These are phyloP conservation scores for Branchipolynoe longqiensis DNA, from an alignment of 2,888 invertebrate genomes.

Conservation along the genomic window DNA sequence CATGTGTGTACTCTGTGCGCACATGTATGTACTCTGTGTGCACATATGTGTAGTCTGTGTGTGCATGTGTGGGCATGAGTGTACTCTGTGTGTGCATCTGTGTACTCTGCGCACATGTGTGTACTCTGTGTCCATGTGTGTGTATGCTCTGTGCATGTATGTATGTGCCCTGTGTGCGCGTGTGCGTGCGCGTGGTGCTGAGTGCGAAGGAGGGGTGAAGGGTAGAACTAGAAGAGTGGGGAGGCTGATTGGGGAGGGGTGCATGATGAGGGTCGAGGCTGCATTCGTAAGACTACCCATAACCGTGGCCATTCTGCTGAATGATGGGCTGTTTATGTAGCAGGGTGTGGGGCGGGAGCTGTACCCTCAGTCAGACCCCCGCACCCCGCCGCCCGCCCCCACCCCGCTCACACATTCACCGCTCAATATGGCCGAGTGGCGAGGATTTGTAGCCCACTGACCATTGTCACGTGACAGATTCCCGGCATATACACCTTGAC, in stretches of 20 bases:
- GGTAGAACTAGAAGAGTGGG: not conserved
- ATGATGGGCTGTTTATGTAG: conserved; percentile 51
- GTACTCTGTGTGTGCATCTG: no score
- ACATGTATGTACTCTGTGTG: no score
- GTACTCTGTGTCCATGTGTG: not conserved
- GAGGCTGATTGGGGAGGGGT: not conserved
- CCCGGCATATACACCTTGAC: no score
- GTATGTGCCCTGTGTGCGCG: not conserved
- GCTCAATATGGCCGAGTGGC: conserved; percentile 45
- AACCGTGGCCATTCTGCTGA: conserved; percentile 37
- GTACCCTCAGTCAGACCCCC: conserved; percentile 24
- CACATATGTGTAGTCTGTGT: no score
- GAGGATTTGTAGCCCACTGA: no score
- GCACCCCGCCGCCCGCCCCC: not conserved
- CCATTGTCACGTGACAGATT: no score
- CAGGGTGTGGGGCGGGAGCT: conserved; percentile 1
- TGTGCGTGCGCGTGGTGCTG: not conserved
- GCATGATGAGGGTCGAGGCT: not conserved
- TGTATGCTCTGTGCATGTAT: not conserved
- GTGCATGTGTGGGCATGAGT: no score
- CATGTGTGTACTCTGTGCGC: no score
- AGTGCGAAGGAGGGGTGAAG: not conserved
- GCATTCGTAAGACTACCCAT: conserved; percentile 12
- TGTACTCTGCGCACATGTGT: no score
- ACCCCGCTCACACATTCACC: not conserved